Evolutionary conservation across 2,888 invertebrate genomes (phyloP).

Genomic region (Chouioia cunea): DNA sequence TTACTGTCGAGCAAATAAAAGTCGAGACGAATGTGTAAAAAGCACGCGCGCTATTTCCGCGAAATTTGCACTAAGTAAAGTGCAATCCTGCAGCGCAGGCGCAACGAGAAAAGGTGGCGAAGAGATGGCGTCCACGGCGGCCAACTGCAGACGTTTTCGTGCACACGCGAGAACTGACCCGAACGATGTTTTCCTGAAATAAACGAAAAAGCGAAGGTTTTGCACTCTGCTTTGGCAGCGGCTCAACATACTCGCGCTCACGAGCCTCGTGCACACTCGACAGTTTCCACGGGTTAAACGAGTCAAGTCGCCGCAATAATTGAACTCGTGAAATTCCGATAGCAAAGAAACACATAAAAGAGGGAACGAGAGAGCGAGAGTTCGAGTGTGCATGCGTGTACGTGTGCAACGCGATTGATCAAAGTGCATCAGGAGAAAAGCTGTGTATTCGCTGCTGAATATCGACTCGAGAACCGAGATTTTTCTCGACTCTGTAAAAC

Average conservation of each 20-base stretch:
- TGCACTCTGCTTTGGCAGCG: conserved; percentile 16
- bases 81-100: conserved; percentile 13
- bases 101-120: neutral
- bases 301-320: neutral
- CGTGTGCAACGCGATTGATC: neutral
- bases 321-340: conserved; percentile 7
- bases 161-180: neutral
- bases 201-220: neutral
- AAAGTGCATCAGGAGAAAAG: too few species aligned
- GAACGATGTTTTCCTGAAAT: conserved; percentile 20
- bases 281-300: too few species aligned
- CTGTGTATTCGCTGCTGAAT: too few species aligned
- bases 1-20: too few species aligned
- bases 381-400: neutral
- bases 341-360: neutral
- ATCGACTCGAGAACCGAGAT: too few species aligned
- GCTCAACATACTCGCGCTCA: neutral
- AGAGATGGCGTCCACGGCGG: conserved; percentile 26
- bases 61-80: too few species aligned
- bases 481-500: too few species aligned
- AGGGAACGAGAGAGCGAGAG: neutral
- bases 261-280: too few species aligned
- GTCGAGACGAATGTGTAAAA: too few species aligned
- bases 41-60: too few species aligned
- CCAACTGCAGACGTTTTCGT: conserved; percentile 31